Base-by-base conservation (phyloP, 2,888 invertebrate species). In the Cantharis flavilabris region DNA sequence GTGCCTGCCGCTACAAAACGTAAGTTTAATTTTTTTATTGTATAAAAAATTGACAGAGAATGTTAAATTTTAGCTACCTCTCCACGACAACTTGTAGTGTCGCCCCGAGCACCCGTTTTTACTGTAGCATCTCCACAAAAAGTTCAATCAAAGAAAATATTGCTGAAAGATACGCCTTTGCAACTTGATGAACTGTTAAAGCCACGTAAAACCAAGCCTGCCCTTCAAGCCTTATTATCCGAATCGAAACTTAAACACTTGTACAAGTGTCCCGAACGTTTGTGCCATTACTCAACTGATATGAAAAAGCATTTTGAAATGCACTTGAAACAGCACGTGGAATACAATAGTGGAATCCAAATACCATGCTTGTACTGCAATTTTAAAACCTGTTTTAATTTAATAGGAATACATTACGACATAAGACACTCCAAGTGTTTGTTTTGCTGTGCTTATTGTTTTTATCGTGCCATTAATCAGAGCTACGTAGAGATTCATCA, bases 371-470 rank as follows among this genome's bases (percentile, higher is more conserved):
- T 92, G 87, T 89, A 91, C 86, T 85, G 87, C 65, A 87, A 87
- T 26, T 86, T 88, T 23, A 90, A 90, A 81, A 85, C 91, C 71
- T 86, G 89, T 1, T 87, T 90, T 78, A 86, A 84, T 14, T 83
- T 84, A 16, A 82, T 86, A 5, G 82, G 83, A 16, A 81, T 85
- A 30, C 95, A 95, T 84, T 90, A 94, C 13, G 90, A 92, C 70
- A 90, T 90, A 26, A 89, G 89, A 49, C 95, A 95, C 83, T 90
- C 90, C 0, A 87, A 89, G 73, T 93, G 94, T 82, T 88, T 89
- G 28, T 94, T 88, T 82, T 91, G 92, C 30, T 95, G 95, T 83
- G 88, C 88, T 3, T 89, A 91, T 80, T 95, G 95, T 84, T 92
- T 94, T 83, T 95, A 94, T 85, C 89, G 94, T 70, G 92, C 92